Evolutionary conservation across 2,797 vertebrate genomes (phyloP).

Genomic region (Taeniopygia guttata): DNA sequence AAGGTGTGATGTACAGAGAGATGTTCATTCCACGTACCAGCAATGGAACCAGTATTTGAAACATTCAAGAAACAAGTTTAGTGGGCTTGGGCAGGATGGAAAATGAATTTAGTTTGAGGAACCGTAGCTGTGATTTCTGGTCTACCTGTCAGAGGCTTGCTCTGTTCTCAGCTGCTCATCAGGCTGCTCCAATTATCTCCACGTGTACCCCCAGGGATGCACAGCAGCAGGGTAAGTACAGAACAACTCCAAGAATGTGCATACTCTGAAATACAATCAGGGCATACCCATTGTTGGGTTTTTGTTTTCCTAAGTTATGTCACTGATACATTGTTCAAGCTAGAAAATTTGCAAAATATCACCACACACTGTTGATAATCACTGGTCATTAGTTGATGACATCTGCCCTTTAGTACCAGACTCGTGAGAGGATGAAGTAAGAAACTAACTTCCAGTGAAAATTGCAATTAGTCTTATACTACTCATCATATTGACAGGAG

Average conservation of each 20-base stretch:
- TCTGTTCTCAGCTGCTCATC: neutral
- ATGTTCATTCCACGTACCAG: neutral
- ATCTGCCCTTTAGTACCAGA: neutral
- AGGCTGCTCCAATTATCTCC: neutral
- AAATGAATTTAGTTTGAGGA: neutral
- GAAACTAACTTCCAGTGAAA: neutral
- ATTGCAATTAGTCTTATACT: neutral
- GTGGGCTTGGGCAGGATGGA: neutral
- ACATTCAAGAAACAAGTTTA: neutral
- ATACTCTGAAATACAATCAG: neutral
- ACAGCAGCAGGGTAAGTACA: neutral
- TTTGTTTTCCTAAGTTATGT: neutral
- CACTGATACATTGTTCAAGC: neutral
- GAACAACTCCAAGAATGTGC: neutral
- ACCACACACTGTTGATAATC: neutral
- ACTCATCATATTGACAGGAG: neutral
- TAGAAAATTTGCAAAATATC: neutral
- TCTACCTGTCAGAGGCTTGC: neutral
- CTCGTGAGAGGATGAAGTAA: neutral
- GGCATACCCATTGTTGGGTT: neutral
- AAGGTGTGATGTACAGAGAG: neutral
- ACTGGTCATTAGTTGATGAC: neutral
- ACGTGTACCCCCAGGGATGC: neutral
- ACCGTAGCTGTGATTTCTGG: neutral
- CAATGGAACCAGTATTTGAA: neutral